These are phyloP conservation scores for Anarrhichthys ocellatus DNA, from an alignment of 2,113 vertebrate species.

Conservation along the genomic window DNA sequence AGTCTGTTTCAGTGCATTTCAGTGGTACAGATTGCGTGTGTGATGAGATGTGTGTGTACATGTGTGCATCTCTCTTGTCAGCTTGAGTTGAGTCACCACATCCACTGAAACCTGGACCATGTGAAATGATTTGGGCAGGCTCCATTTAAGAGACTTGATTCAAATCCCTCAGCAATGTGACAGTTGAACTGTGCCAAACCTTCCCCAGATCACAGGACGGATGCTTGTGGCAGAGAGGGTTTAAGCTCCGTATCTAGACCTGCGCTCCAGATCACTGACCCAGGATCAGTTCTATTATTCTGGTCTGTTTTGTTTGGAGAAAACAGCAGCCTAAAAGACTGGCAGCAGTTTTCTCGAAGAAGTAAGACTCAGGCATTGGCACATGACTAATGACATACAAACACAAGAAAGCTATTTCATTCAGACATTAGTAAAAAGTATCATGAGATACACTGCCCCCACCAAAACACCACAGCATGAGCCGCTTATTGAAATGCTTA, in stretches of 20 bases:
- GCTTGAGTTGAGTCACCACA: slow-evolving; percentile 6
- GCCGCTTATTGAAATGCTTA: background rate
- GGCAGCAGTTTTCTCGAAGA: background rate
- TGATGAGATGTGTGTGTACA: background rate
- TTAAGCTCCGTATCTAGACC: background rate
- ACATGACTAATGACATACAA: background rate
- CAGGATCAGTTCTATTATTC: slow-evolving; percentile 12
- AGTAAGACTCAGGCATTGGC: background rate
- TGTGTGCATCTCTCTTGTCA: slow-evolving; percentile 19
- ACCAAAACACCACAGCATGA: background rate
- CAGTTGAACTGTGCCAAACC: slow-evolving; percentile 29
- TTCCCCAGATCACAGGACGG: background rate
- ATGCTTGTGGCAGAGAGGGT: background rate
- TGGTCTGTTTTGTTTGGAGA: background rate
- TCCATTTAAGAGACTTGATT: slow-evolving; percentile 37
- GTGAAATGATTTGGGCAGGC: slow-evolving; percentile 18
- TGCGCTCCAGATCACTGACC: slow-evolving; percentile 1
- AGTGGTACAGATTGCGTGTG: background rate
- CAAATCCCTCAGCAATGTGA: slow-evolving; percentile 24
- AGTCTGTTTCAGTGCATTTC: background rate
- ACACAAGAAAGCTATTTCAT: background rate
- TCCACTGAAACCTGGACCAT: slow-evolving; percentile 30
- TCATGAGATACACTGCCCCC: background rate
- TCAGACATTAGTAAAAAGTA: background rate
- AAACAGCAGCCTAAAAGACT: background rate